Evolutionary conservation across 2,797 vertebrate species (phyloP).

Genomic region (Distichodus sexfasciatus): DNA sequence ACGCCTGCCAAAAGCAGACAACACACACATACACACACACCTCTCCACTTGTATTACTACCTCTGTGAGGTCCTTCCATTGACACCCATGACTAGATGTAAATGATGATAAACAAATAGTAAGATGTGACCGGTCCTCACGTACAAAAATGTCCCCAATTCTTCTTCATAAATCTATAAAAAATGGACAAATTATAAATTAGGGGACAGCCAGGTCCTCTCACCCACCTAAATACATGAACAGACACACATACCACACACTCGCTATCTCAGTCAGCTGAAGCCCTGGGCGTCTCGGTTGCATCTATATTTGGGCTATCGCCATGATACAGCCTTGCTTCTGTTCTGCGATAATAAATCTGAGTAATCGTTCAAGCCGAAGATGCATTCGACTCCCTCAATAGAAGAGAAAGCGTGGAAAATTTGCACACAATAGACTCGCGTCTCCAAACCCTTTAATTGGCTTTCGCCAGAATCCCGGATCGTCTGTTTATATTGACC

Average conservation of each 20-base stretch:
- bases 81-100: neutral
- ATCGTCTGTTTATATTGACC: neutral
- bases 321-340: conserved; percentile 15
- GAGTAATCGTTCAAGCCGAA: conserved; percentile 6
- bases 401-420: neutral
- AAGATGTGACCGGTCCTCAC: too few species aligned
- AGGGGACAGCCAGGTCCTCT: neutral
- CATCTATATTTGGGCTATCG: conserved; percentile 24
- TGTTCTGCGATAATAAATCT: conserved; percentile 2
- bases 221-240: neutral
- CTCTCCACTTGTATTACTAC: neutral
- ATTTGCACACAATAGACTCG: neutral
- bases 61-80: neutral
- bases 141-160: neutral
- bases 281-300: conserved; percentile 23
- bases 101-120: neutral
- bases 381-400: neutral
- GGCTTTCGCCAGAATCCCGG: neutral
- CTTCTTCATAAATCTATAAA: neutral
- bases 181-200: neutral
- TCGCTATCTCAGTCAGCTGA: conserved; percentile 5
- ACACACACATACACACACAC: neutral
- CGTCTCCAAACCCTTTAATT: neutral
- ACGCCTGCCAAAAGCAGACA: conserved; percentile 22
- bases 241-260: neutral